These are phyloP conservation scores for Pachypanchax playfairii DNA, from an alignment of 2,113 vertebrate genomes.

Conservation along the genomic window DNA sequence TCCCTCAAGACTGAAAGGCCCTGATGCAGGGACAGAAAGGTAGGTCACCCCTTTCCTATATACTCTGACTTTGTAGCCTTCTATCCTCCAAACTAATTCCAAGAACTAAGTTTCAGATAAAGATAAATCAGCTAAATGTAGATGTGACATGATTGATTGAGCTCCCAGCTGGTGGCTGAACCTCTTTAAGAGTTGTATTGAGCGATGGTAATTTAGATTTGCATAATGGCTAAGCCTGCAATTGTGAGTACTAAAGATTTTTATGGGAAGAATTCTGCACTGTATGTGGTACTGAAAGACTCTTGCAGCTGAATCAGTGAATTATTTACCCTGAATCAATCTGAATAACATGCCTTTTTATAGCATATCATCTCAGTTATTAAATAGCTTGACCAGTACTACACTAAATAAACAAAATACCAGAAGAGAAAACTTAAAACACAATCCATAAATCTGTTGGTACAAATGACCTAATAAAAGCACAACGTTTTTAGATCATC, in stretches of 20 bases:
- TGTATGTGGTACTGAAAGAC: slow-evolving; percentile 17
- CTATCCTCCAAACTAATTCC: slow-evolving; percentile 48
- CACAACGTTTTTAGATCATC: neutral
- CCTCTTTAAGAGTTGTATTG: slow-evolving; percentile 37
- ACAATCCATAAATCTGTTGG: too few relatives aligned
- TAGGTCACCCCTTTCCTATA: slow-evolving; percentile 61
- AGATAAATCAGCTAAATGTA: slow-evolving; percentile 56
- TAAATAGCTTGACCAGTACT: slow-evolving; percentile 17
- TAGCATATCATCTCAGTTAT: slow-evolving; percentile 18
- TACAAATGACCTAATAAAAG: slow-evolving; percentile 17
- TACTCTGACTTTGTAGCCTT: slow-evolving; percentile 31
- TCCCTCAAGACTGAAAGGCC: slow-evolving; percentile 69
- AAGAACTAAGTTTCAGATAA: slow-evolving; percentile 49
- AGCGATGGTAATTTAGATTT: slow-evolving; percentile 51
- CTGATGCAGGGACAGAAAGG: slow-evolving; percentile 62
- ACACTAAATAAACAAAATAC: slow-evolving; percentile 25
- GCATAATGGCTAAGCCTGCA: slow-evolving; percentile 41
- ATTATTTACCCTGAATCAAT: slow-evolving; percentile 15
- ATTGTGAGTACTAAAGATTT: slow-evolving; percentile 38
- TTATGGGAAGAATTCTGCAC: slow-evolving; percentile 23
- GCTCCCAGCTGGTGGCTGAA: slow-evolving; percentile 30
- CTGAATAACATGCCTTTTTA: slow-evolving; percentile 44
- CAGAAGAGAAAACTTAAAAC: neutral
- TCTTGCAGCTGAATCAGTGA: slow-evolving; percentile 40
- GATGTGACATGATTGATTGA: slow-evolving; percentile 54